Conservation (phyloP, 2,797 vertebrate genomes). For the Melanotaenia pygmaea region DNA sequence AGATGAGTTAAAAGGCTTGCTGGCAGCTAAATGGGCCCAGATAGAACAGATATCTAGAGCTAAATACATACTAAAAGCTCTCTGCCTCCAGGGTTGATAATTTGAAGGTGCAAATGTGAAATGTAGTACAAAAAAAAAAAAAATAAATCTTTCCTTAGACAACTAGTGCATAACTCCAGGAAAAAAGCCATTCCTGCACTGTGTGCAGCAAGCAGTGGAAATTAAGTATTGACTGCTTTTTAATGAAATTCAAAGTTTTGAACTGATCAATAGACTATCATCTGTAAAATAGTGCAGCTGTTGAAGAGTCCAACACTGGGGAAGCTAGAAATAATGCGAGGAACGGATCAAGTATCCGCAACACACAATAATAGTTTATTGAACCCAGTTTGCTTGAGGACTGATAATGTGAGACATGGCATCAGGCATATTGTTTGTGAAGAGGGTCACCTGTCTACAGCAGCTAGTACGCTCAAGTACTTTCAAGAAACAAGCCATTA, state of each 20-base stretch:
- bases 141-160: conserved; percentile 49
- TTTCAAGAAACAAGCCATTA: conserved; percentile 81
- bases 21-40: conserved; percentile 76
- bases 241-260: conserved; percentile 88
- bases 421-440: conserved; percentile 62
- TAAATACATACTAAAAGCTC: conserved; percentile 66
- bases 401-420: conserved; percentile 57
- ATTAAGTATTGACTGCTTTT: conserved; percentile 85
- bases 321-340: conserved; percentile 63
- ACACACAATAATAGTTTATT: conserved; percentile 68
- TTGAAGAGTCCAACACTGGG: conserved; percentile 35
- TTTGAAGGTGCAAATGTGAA: conserved; percentile 54
- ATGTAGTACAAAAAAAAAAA: conserved; percentile 45
- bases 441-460: conserved; percentile 78
- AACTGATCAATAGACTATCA: conserved; percentile 83
- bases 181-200: conserved; percentile 69
- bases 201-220: conserved; percentile 81
- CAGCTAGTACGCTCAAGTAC: conserved; percentile 69
- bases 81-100: conserved; percentile 58
- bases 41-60: conserved; percentile 57
- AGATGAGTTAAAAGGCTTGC: conserved; percentile 71
- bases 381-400: conserved; percentile 52
- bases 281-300: conserved; percentile 82
- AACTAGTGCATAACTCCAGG: conserved; percentile 71
- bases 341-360: conserved; percentile 65